Base-by-base conservation (phyloP, 2,797 vertebrate genomes). In the Coracias cyanogaster region DNA sequence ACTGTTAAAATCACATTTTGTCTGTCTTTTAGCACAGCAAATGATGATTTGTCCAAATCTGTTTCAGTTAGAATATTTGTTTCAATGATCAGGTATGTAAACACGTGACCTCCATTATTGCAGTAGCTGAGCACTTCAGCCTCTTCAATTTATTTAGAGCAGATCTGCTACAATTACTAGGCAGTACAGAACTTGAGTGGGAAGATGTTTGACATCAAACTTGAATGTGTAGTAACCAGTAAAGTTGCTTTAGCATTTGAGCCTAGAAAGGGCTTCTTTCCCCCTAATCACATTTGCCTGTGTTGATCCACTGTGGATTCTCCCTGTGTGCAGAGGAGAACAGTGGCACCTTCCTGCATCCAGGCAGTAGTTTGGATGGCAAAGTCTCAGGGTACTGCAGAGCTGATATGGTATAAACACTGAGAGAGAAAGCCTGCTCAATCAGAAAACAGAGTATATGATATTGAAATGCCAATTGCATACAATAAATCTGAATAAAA, bases 131-230 rank as follows among this genome's bases (percentile, higher is more conserved):
- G 69, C 22, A 48, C 66, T 79, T 91, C 51, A 84, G 26, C 66
- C 22, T 90, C 73, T 89, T 93, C 55, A 26, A 8, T 89, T 90
- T 79, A 72, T 82, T 76, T 94, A 82, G 54, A 73, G 21, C 43
- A 76, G 55, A 76, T 66, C 39, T 94, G 73, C 80, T 70, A 61
- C 80, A 86, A 72, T 82, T 86, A 84, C 51, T 76, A 51, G 41
- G 39, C 43, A 43, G 35, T 28, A 55, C 12, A 76, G 58, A 72
- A 46, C 46, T 17, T 60, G 33, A 90, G 62, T 66, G 62, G 58
- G 48, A 93, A 93, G 37, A 67, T 55, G 65, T 79, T 69, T 72
- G 70, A 31, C 82, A 69, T 24, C 66, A 57, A 82, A 86, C 39
- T 66, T 62, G 43, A 48, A 69, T 6, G 14, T 12, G 25, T 46